Evolutionary conservation across 2,888 invertebrate species (phyloP), one percentile per base, ranked within the genome.

Genomic region (Ophion ellenae): DNA sequence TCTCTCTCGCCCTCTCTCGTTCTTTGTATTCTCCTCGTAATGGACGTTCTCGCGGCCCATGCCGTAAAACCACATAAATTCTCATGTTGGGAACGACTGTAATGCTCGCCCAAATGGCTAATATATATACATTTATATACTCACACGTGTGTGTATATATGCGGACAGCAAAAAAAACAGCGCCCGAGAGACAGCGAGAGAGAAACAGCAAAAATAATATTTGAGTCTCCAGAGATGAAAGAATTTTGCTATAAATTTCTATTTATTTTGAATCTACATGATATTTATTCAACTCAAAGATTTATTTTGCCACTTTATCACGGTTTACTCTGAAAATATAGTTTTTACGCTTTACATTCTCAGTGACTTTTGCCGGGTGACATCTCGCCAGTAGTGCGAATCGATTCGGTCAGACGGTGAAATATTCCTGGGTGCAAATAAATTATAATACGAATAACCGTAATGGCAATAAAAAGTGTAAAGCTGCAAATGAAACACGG

Each of bases 41-140:
- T 83, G 83, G 80, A 83, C 69, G 73, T 40, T 76, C 74, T 47
- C 83, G 59, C 77, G 63, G 45, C 63, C 69, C 77, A 64, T 77
- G 24, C 75, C 74, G 78, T 78, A 61, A 81, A 83, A 81, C 86
- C 83, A 81, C 86, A 86, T 86, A 86, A 86, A 86, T 86, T 83
- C 78, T 86, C 83, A 78, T 86, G 86, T 74, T 81, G 81, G 77
- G 67, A 74, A 83, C 78, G 78, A 83, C 70, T 78, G 74, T 74
- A 75, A 78, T 71, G 40, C 70, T 76, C 24, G 14, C 67, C 75
- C 82, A 74, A 80, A 77, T 47, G 63, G 69, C 24, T 57, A 61
- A 69, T 40, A 17, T 40, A 67, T 61, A 61, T 28, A 20, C 73
- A 64, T 67, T 20, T 40, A 59, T 59, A 20, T 77, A 40, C n/a